phyloP scores from a whole-genome alignment of 1,140 invertebrate species.

The Macrostomum lignano region DNA sequence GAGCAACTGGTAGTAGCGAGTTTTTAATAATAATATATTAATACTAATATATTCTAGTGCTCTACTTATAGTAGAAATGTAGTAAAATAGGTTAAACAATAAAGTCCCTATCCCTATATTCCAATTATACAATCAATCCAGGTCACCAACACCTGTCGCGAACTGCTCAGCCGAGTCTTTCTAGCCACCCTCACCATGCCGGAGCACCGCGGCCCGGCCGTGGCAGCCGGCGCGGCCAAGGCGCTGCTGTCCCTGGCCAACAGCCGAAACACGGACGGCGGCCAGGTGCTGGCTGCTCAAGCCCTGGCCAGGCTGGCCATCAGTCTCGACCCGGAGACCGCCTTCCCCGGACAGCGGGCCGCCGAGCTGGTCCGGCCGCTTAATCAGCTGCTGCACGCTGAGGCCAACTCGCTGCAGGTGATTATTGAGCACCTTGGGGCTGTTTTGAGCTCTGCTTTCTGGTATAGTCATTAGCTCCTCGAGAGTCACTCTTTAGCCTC shows the following conservation, averaged over 20 bases:
- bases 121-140: too few species aligned
- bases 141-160: too few species aligned
- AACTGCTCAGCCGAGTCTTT: conserved; percentile 39
- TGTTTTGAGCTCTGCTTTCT: too few species aligned
- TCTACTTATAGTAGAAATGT: too few species aligned
- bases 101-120: too few species aligned
- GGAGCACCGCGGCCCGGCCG: conserved; percentile 57
- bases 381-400: conserved; percentile 48
- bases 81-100: too few species aligned
- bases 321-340: conserved; percentile 79
- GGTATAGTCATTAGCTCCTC: too few species aligned
- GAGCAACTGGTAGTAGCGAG: too few species aligned
- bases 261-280: conserved; percentile 44
- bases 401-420: conserved; percentile 68
- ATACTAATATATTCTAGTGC: too few species aligned
- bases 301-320: conserved; percentile 73
- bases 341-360: conserved; percentile 64
- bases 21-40: too few species aligned
- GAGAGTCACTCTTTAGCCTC: too few species aligned
- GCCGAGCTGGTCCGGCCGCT: conserved; percentile 73
- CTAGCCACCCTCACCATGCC: conserved; percentile 55
- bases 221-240: conserved; percentile 71
- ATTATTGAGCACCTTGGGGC: too few species aligned
- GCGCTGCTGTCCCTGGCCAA: conserved; percentile 17
- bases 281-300: conserved; percentile 65